Conservation (phyloP, 1,140 invertebrate species). For the Caenorhabditis tropicalis region DNA sequence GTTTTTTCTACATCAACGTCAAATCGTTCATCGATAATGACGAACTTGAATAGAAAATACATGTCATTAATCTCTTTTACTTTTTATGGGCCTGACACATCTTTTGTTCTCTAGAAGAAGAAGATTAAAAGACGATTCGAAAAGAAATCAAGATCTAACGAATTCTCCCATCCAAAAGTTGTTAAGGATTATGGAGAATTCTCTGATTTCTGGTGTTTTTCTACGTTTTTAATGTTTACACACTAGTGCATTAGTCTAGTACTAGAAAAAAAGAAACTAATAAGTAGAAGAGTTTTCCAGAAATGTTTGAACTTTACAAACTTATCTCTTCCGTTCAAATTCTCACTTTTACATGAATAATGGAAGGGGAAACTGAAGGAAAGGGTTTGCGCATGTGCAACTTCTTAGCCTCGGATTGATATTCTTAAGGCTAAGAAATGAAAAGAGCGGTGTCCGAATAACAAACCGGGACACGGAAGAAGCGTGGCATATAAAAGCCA, state of each 20-base stretch:
- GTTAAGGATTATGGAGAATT: no score
- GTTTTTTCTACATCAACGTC: not conserved
- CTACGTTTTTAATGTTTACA: not conserved
- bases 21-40: not conserved
- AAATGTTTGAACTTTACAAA: no score
- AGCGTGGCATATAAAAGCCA: constrained; percentile 24
- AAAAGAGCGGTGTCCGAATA: constrained; percentile 1
- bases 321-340: no score
- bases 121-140: not conserved
- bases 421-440: not conserved
- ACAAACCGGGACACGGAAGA: constrained; percentile 2
- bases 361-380: no score
- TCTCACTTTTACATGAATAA: no score
- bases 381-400: no score
- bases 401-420: no score
- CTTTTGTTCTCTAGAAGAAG: not conserved
- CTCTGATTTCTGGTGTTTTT: not conserved
- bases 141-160: no score
- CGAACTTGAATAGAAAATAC: not conserved
- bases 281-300: no score
- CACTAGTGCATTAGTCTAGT: not conserved
- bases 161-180: no score
- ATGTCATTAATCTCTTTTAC: not conserved
- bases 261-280: not conserved
- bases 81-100: not conserved